Evolutionary conservation across 2,888 invertebrate genomes (phyloP).

Genomic region (Hirtodrosophila histrioides): DNA sequence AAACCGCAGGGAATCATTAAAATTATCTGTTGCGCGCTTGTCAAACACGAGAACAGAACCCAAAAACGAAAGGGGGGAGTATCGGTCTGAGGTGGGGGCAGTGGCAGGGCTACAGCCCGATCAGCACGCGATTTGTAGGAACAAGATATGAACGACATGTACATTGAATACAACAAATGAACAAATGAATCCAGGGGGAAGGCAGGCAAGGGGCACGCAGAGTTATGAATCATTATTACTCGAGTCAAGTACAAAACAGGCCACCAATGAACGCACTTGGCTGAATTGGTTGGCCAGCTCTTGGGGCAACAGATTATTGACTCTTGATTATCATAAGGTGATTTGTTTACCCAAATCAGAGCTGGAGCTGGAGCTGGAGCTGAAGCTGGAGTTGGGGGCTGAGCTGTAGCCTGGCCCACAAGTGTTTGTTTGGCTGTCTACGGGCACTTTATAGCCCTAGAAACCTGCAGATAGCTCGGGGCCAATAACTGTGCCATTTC

Average conservation of each 20-base stretch:
- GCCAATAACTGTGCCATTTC: constrained; percentile 66
- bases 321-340: constrained; percentile 70
- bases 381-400: no score
- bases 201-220: not conserved
- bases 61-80: constrained; percentile 6
- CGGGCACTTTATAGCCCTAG: constrained; percentile 36
- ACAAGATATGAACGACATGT: constrained; percentile 79
- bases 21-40: constrained; percentile 74
- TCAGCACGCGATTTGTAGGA: constrained; percentile 78
- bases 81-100: constrained; percentile 6
- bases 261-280: constrained; percentile 47
- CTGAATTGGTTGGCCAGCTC: constrained; percentile 2
- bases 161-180: constrained; percentile 73
- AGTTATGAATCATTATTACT: constrained; percentile 73
- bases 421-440: constrained; percentile 60
- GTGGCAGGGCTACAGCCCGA: constrained; percentile 45
- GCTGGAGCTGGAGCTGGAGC: constrained; percentile 18
- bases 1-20: constrained; percentile 77
- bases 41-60: constrained; percentile 60
- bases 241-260: constrained; percentile 54
- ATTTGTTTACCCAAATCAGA: constrained; percentile 62
- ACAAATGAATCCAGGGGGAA: constrained; percentile 29
- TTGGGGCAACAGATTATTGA: constrained; percentile 57
- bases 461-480: constrained; percentile 16
- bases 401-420: constrained; percentile 21